Evolutionary conservation across 2,888 invertebrate genomes (phyloP), one percentile per base, ranked within the genome.

Genomic region (Prosopocoilus inquinatus): DNA sequence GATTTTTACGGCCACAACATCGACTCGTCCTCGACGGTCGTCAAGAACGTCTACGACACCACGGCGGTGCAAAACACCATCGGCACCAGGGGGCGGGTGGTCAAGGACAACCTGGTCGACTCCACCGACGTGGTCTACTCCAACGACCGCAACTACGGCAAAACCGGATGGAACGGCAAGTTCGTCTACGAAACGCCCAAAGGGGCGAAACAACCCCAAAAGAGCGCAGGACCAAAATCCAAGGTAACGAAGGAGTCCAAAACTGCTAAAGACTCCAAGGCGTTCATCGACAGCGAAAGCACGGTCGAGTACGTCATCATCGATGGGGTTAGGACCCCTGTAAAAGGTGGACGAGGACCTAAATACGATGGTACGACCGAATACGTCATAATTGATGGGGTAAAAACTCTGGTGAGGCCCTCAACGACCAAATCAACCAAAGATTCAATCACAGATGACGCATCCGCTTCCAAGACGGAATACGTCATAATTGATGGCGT

Each of bases 41-140:
- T 76, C 1, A 64, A 63, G 45, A 75, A 75, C 48, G 71, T 71
- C 5, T 76, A 75, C 52, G 75, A 76, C 51, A 69, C 73, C 9
- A 71, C 62, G 38, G 75, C 76, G 32, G 66, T 71, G 9, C 76
- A 76, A 63, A 76, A 75, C 53, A 75, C 74, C 11, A 76, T 76
- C 36, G 75, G 75, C 38, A 70, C 71, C n/a, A 68, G 54, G 59
- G 78, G 78, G 3, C 79, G 73, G 41, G 79, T 83, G 63, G 77
- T 81, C 64, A 76, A 79, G 67, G 80, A 81, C 64, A 69, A 79
- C 53, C 75, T 71, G n/a, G 33, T 48, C 16, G 80, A 81, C 67
- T 64, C 67, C n/a, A 74, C 67, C 32, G 73, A 77, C 63, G 61
- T 74, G 20, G 62, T 75, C 46, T 76, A 70, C 63, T 75, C 76